Evolutionary conservation across 2,797 vertebrate genomes (phyloP).

Genomic region (Oryzias dopingdopingensis): DNA sequence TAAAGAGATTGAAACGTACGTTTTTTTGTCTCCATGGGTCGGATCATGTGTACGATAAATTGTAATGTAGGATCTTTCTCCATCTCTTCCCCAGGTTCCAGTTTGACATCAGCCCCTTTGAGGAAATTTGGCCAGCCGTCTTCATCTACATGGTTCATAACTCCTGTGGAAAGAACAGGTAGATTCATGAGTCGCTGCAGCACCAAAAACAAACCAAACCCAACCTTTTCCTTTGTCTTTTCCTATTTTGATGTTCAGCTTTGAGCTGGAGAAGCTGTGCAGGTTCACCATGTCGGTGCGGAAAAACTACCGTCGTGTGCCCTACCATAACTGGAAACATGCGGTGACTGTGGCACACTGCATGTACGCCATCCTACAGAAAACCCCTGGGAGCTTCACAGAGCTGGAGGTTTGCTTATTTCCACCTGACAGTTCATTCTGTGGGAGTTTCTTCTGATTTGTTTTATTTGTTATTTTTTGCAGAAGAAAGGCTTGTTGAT

Average conservation of each 20-base stretch:
- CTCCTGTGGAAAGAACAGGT: conserved; percentile 94
- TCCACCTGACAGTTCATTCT: background rate
- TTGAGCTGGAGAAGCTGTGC: conserved; percentile 96
- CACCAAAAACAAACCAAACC: background rate
- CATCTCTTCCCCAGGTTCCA: conserved; percentile 83
- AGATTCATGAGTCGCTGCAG: conserved; percentile 1
- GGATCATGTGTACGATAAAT: conserved; percentile 14
- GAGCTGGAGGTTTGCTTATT: conserved; percentile 87
- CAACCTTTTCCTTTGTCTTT: background rate
- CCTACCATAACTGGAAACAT: conserved; percentile 99
- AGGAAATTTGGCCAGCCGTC: conserved; percentile 96
- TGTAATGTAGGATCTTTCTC: conserved; percentile 32
- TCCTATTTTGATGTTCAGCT: conserved; percentile 70
- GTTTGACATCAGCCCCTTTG: conserved; percentile 95
- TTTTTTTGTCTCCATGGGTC: conserved; percentile 2
- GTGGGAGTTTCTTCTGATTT: conserved; percentile 4
- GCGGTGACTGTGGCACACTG: conserved; percentile 95
- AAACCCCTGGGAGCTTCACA: conserved; percentile 86
- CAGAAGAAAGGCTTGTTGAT: conserved; percentile 95
- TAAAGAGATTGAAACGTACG: conserved; percentile 94
- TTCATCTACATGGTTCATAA: conserved; percentile 97
- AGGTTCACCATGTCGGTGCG: conserved; percentile 98
- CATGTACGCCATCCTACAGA: conserved; percentile 96
- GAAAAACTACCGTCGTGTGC: conserved; percentile 97
- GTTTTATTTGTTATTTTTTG: conserved; percentile 8